phyloP scores from a whole-genome alignment of 1,140 invertebrate genomes.

The Thaumetopoea pityocampa region DNA sequence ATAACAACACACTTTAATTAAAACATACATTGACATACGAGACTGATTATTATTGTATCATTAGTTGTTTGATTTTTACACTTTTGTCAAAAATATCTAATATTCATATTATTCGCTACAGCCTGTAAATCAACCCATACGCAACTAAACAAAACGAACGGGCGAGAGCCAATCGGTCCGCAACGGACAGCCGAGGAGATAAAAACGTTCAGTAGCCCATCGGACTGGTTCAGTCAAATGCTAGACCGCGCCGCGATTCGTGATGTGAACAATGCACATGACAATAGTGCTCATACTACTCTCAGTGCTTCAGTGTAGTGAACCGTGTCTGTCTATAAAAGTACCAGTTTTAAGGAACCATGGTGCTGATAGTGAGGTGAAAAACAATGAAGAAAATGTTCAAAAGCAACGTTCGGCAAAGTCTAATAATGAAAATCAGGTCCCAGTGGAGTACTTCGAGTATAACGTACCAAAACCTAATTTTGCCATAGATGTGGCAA shows the following conservation, averaged over 20 bases:
- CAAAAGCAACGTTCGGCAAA: conserved; percentile 2
- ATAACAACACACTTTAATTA: too few species aligned
- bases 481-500: conserved; percentile 52
- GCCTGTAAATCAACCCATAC: conserved; percentile 26
- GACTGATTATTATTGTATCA: too few species aligned
- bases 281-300: conserved; percentile 29
- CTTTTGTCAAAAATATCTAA: background rate
- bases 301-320: conserved; percentile 45
- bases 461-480: conserved; percentile 60
- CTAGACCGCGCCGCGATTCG: conserved; percentile 36
- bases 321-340: conserved; percentile 45
- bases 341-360: conserved; percentile 53
- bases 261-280: conserved; percentile 58
- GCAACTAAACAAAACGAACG: conserved; percentile 43
- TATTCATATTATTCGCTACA: conserved; percentile 5
- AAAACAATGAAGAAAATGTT: conserved; percentile 20
- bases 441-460: conserved; percentile 52
- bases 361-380: conserved; percentile 48
- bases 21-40: too few species aligned
- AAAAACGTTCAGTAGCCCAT: conserved; percentile 45
- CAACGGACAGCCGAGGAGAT: conserved; percentile 65
- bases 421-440: conserved; percentile 16
- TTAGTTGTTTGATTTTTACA: too few species aligned
- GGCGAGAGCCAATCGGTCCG: conserved; percentile 51
- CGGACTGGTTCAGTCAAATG: conserved; percentile 56